phyloP scores from a whole-genome alignment of 1,140 invertebrate species.

The Drosophila ananassae region DNA sequence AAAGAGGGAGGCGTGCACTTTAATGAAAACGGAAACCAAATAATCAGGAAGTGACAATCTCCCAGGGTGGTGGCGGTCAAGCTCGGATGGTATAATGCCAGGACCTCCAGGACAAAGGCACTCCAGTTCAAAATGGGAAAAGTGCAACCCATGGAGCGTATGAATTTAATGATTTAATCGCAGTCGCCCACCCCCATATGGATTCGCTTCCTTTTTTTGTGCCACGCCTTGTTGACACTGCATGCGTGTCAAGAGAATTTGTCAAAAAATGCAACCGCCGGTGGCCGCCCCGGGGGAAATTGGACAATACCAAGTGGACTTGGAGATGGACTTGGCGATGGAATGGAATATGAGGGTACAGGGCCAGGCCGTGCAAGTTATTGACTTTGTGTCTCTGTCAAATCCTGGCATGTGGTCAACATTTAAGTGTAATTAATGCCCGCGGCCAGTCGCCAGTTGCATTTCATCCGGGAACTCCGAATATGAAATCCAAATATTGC shows the following conservation, averaged over 20 bases:
- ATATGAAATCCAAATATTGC: constrained; percentile 78
- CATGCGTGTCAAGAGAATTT: constrained; percentile 78
- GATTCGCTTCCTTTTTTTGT: constrained; percentile 9
- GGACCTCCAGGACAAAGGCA: constrained; percentile 39
- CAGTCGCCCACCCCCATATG: constrained; percentile 18
- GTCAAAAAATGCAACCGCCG: constrained; percentile 74
- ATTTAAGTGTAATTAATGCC: constrained; percentile 83
- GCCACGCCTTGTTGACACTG: constrained; percentile 76
- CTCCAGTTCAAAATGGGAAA: constrained; percentile 51
- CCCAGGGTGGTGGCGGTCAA: constrained; percentile 61
- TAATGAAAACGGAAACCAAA: constrained; percentile 80
- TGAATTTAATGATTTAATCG: constrained; percentile 83
- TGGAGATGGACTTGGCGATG: constrained; percentile 13
- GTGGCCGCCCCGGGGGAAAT: constrained; percentile 65
- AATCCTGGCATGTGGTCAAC: constrained; percentile 82
- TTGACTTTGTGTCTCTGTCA: constrained; percentile 66
- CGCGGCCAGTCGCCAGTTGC: constrained; percentile 64
- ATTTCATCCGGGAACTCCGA: constrained; percentile 13
- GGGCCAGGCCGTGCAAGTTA: constrained; percentile 57
- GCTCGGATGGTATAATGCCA: constrained; percentile 43
- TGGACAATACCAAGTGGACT: constrained; percentile 62
- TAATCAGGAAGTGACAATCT: constrained; percentile 78
- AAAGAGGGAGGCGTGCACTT: constrained; percentile 56
- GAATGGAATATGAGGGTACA: constrained; percentile 2
- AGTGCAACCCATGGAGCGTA: constrained; percentile 75